A percentile compares a stretch with the other conserved stretches of the same genome.
Conservation (phyloP, 2,113 vertebrate genomes). For the Caretta caretta region DNA sequence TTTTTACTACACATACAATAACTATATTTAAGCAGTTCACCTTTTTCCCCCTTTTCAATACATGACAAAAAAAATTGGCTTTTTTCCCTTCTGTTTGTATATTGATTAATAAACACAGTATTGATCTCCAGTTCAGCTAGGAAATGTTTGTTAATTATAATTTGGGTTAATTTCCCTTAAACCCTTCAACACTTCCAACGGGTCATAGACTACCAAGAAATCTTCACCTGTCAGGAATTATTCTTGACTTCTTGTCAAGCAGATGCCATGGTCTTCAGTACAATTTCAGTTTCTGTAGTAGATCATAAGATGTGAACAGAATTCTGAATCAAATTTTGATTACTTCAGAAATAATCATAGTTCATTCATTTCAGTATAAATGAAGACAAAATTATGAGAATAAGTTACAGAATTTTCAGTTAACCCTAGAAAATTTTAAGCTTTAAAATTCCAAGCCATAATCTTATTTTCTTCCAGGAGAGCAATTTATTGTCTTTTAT, state of each 20-base stretch:
- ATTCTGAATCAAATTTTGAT: not conserved
- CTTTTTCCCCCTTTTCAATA: not conserved
- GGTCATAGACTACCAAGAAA: not conserved
- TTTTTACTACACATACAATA: not conserved
- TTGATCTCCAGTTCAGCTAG: not conserved
- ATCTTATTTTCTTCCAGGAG: not conserved
- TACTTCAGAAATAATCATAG: not conserved
- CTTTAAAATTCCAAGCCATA: not conserved
- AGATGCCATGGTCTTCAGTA: not conserved
- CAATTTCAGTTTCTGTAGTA: not conserved
- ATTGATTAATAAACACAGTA: not conserved
- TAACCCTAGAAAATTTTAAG: not conserved
- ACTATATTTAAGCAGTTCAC: not conserved
- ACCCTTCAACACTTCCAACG: not conserved
- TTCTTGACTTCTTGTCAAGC: not conserved
- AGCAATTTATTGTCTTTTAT: not conserved
- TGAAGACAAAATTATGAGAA: not conserved
- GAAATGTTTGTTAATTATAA: not conserved
- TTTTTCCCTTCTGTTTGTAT: not conserved
- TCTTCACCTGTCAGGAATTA: not conserved
- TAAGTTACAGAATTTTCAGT: not conserved
- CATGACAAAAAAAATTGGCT: not conserved
- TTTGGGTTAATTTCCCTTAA: not conserved
- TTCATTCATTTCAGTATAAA: not conserved
- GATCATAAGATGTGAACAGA: not conserved